Base-by-base conservation (phyloP, 2,888 invertebrate species). In the Dasypogon diadema region DNA sequence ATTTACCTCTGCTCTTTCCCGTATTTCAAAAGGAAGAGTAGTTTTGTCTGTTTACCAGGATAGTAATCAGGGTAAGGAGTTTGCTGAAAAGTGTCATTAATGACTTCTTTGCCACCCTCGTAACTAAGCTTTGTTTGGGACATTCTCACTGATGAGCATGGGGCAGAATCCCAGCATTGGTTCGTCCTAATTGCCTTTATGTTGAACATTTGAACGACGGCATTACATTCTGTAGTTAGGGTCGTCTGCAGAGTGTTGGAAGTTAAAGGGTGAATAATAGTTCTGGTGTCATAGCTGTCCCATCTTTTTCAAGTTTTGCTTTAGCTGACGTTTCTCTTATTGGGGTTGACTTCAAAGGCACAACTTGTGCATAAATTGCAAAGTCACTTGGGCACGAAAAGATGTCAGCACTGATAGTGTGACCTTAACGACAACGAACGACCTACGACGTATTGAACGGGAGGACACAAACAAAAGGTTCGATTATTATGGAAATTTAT, bases 401-500 rank as follows among this genome's bases (percentile, higher is more conserved):
- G 70, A 70, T 70, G 70, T 70, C 70, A 54, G 48, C 65, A 68
- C 48, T 68, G 70, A 70, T 70, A 70, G 70, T 70, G 70, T 70
- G 70, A 70, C 70, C 70, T 54, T 54, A 70, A 70, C 70, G 37
- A 63, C 37, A 46, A 54, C 34, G 22, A 12, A 46, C 63, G 65
- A 42, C 0, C 21, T 42, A 18, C 22, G 10, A 55, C 54, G 70
- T 54, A 54, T 30, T 34, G 22, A 70, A 30, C 21, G 34, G 34
- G 21, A 51, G 16, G 34, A n/a, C 51, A 70, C 70, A 70, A 70
- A 70, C 70, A 70, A 70, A 54, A 70, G 70, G 70, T 70, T 70
- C 54, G 54, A 54, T 70, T 70, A 70, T 70, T 70, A 70, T 70
- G 70, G 70, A 70, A 70, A 70, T 70, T 70, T 70, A 70, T 70